These are phyloP conservation scores for Chymomyza caudatula DNA, from an alignment of 2,888 invertebrate genomes.

Conservation along the genomic window DNA sequence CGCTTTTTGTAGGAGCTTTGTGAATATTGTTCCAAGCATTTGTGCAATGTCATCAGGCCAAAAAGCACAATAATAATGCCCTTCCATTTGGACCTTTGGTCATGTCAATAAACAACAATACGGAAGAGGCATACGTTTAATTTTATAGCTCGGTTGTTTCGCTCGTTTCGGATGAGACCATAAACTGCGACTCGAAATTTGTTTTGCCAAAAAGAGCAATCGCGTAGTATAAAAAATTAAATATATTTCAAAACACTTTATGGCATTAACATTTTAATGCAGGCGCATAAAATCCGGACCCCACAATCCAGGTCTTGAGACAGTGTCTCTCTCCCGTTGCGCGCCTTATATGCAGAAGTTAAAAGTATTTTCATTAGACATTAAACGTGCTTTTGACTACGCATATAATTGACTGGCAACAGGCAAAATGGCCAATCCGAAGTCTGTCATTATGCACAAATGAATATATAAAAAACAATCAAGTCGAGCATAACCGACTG, in stretches of 20 bases:
- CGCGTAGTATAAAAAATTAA: constrained; percentile 28
- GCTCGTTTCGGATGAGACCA: constrained; percentile 29
- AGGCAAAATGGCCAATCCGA: neutral
- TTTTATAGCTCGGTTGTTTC: constrained; percentile 26
- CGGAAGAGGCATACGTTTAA: constrained; percentile 48
- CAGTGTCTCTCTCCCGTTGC: constrained; percentile 19
- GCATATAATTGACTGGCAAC: constrained; percentile 49
- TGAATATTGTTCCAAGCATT: neutral
- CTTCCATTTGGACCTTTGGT: constrained; percentile 10
- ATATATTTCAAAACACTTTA: constrained; percentile 30
- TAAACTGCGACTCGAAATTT: constrained; percentile 20
- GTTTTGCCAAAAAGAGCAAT: constrained; percentile 10
- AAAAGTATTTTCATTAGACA: constrained; percentile 41
- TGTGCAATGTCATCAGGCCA: neutral
- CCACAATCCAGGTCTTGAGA: neutral
- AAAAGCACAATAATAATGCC: neutral
- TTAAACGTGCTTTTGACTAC: constrained; percentile 43
- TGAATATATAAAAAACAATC: constrained; percentile 21
- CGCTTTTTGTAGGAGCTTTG: neutral
- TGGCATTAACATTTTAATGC: constrained; percentile 52
- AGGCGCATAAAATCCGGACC: constrained; percentile 25
- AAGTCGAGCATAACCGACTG: neutral
- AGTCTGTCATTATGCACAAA: neutral
- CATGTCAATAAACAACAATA: constrained; percentile 32
- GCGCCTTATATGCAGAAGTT: constrained; percentile 5